Conservation (phyloP, 2,113 vertebrate species). For the Damaliscus lunatus region DNA sequence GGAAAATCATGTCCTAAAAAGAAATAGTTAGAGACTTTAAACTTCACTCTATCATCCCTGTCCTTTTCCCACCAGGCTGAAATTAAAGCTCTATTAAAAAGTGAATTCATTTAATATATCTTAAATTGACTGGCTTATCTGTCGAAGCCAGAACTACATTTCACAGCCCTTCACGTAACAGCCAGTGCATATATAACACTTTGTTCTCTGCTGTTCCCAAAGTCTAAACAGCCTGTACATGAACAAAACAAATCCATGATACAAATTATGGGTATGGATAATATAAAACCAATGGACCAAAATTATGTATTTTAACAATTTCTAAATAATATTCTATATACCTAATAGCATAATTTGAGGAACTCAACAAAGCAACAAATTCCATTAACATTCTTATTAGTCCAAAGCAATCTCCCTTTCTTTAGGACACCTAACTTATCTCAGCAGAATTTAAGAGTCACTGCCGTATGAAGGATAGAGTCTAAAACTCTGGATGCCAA, state of each 20-base stretch:
- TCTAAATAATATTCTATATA: constrained; percentile 50
- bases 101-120: constrained; percentile 74
- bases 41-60: constrained; percentile 65
- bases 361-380: constrained; percentile 9
- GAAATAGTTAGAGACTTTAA: constrained; percentile 71
- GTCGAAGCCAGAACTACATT: constrained; percentile 74
- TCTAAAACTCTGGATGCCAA: background rate
- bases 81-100: constrained; percentile 79
- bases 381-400: constrained; percentile 30
- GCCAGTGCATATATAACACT: constrained; percentile 35
- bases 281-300: constrained; percentile 49
- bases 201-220: constrained; percentile 57
- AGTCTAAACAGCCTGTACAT: background rate
- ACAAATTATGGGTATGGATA: constrained; percentile 16
- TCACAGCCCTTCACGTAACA: constrained; percentile 61
- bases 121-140: constrained; percentile 83
- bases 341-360: constrained; percentile 52
- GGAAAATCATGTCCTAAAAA: constrained; percentile 67
- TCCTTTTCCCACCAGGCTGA: constrained; percentile 57
- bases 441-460: background rate
- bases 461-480: background rate
- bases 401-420: background rate
- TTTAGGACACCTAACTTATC: background rate
- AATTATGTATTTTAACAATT: constrained; percentile 51
- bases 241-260: constrained; percentile 51